Evolutionary conservation across 2,888 invertebrate species (phyloP), one percentile per base, ranked within the genome.

Genomic region (Agriopis leucophaearia): DNA sequence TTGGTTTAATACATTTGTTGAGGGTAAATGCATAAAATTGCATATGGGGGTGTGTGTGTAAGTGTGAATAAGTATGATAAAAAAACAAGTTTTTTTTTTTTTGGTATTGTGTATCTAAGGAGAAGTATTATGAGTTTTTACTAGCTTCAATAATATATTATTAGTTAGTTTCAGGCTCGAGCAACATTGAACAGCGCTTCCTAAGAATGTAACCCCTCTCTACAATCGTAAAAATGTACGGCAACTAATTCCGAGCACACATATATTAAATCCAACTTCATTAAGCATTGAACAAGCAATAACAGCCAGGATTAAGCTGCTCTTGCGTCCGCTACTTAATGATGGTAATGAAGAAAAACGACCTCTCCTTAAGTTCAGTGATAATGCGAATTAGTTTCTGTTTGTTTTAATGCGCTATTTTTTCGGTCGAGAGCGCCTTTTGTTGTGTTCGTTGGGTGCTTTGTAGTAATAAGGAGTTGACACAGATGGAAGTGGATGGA

Each of bases 271-370:
- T 82, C 81, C 73, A 78, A 79, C 81, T 88, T 87, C 84, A 88
- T 89, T 88, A 86, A 82, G 81, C 81, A 87, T 88, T 85, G 87
- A 86, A 81, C 81, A 79, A 83, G 84, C 83, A 87, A 86, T 88
- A 88, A 85, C 84, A 83, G 80, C 75, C 76, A 65, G 81, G 81
- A 86, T 84, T 83, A 83, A 83, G 83, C 79, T 68, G 56, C 75
- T 77, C 77, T 75, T 77, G 76, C 70, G 74, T 69, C 72, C 70
- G 69, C 66, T 67, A 73, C 77, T 77, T 78, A 78, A 78, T 75
- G 77, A 73, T 69, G 68, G 78, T 80, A 83, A 84, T 84, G 83
- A 82, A 82, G 75, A 74, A 74, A 72, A 81, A 84, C 77, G 74
- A 78, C 81, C 71, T 72, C 74, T 77, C 74, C 69, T 74, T 75